These are phyloP conservation scores for Myotis pilosus DNA, from an alignment of 2,797 vertebrate genomes.

Conservation along the genomic window DNA sequence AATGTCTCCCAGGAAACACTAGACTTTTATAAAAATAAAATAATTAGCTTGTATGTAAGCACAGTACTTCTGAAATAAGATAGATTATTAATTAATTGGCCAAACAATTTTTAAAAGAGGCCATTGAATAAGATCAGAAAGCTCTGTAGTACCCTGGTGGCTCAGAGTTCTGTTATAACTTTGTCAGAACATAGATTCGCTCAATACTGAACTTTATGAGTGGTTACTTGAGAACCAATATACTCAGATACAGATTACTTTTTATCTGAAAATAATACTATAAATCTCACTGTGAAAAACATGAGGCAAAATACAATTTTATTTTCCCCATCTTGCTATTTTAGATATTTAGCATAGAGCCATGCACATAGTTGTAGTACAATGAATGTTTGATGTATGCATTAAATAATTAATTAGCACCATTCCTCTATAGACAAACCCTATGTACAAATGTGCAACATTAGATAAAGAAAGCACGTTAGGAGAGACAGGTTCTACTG, in stretches of 20 bases:
- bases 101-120: background rate
- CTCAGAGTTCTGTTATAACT: background rate
- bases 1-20: background rate
- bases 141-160: background rate
- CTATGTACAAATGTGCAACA: background rate
- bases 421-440: background rate
- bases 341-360: background rate
- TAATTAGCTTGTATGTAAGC: background rate
- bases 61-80: background rate
- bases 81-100: background rate
- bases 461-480: background rate
- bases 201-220: background rate
- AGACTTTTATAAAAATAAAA: background rate
- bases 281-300: background rate
- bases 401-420: background rate
- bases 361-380: background rate
- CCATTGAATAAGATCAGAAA: background rate
- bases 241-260: background rate
- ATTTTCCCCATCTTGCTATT: background rate
- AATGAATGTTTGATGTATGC: background rate
- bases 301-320: background rate
- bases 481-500: background rate
- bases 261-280: background rate
- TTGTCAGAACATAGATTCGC: background rate
- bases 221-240: background rate